phyloP scores from a whole-genome alignment of 2,888 invertebrate genomes.

The Lithodes maja region DNA sequence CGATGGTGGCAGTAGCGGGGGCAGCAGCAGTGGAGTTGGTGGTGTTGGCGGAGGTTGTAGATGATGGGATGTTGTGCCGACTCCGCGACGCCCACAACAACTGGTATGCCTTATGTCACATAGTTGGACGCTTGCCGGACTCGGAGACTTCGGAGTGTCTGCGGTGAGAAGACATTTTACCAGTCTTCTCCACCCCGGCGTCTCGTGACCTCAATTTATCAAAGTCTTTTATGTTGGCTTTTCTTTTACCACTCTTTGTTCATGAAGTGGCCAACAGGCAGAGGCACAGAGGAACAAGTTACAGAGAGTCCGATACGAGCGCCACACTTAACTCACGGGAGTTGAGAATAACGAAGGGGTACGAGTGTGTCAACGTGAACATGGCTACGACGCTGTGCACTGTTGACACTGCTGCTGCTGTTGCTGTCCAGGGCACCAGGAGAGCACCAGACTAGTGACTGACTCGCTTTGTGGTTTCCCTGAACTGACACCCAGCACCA shows the following conservation, averaged over 20 bases:
- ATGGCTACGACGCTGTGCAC: neutral
- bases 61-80: constrained; percentile 35
- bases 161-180: constrained; percentile 19
- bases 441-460: neutral
- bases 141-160: neutral
- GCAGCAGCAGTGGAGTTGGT: constrained; percentile 29
- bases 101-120: constrained; percentile 61
- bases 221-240: neutral
- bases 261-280: constrained; percentile 1
- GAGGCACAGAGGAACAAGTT: constrained; percentile 15
- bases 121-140: constrained; percentile 7
- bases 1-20: constrained; percentile 11
- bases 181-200: neutral
- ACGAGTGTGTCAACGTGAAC: constrained; percentile 30
- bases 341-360: constrained; percentile 42
- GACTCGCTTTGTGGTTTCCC: neutral
- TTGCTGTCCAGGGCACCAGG: constrained; percentile 1
- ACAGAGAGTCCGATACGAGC: neutral
- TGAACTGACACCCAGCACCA: neutral
- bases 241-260: neutral
- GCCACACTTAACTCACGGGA: constrained; percentile 11
- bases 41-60: constrained; percentile 26
- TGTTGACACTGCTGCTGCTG: neutral
- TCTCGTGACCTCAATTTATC: neutral
- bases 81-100: constrained; percentile 51